Conservation (phyloP, 2,113 vertebrate species). For the Pseudonaja textilis region DNA sequence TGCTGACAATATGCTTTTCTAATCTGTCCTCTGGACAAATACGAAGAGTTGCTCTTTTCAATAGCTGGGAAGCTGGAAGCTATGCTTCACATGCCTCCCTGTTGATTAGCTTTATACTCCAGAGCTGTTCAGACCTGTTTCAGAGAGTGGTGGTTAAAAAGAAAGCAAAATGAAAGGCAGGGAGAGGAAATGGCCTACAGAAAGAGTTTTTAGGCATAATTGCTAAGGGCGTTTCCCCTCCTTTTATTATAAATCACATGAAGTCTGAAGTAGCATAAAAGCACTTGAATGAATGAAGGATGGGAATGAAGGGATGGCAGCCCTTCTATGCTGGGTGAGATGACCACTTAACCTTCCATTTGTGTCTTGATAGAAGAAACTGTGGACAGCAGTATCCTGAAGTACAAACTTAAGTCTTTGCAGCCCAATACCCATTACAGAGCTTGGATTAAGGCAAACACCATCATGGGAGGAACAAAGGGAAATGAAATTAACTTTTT, state of each 20-base stretch:
- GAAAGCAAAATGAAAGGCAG: not conserved
- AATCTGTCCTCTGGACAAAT: not conserved
- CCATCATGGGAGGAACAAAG: conserved; percentile 61
- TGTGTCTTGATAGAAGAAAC: conserved; percentile 70
- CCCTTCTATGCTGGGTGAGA: not conserved
- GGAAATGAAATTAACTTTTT: conserved; percentile 67
- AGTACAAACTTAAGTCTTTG: conserved; percentile 68
- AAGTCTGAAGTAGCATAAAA: not conserved
- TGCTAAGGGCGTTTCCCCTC: not conserved
- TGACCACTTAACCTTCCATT: conserved; percentile 4
- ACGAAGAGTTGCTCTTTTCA: not conserved
- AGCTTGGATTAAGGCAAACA: conserved; percentile 70
- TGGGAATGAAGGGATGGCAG: not conserved
- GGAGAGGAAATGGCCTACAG: not conserved
- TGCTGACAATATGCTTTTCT: not conserved
- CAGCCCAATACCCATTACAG: conserved; percentile 71
- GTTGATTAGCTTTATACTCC: not conserved
- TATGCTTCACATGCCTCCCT: not conserved
- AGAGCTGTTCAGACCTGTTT: not conserved
- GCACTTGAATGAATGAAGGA: not conserved
- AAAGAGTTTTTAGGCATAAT: not conserved
- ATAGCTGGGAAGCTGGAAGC: not conserved
- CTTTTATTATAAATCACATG: not conserved
- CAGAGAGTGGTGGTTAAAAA: not conserved
- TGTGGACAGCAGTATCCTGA: conserved; percentile 53